Base-by-base conservation (phyloP, 2,888 invertebrate genomes). In the Machimus rusticus region DNA sequence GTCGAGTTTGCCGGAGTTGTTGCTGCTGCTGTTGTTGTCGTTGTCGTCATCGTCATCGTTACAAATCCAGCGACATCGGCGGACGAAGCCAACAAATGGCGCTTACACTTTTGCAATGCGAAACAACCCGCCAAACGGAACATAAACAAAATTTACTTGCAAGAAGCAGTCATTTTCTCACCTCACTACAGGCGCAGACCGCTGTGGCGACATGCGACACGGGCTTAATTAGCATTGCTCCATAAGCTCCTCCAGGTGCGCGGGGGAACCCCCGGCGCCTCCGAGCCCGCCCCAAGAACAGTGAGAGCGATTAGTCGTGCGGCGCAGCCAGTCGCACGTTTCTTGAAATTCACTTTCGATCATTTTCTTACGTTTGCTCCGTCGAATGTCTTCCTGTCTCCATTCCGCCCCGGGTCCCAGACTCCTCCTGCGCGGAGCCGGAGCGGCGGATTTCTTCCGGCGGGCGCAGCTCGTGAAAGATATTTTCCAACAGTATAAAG, bases 271-370 rank as follows among this genome's bases (percentile, higher is more conserved):
- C 43, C 43, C 39, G 23, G 19, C 43, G 8, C 23, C 78, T 23
- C n/a, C 23, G 37, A 16, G 78, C 43, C 78, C 46, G 19, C 78
- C 37, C 28, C 8, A 78, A 78, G 78, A 78, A 78, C 78, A 78
- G 19, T 77, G 19, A 66, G 19, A 23, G 66, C 66, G 19, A 66
- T 66, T 66, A 78, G 19, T 5, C n/a, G 39, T 8, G 19, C 9
- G 39, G 19, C 78, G 43, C n/a, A 78, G 43, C 9, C 78, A 78
- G 43, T 19, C 23, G 23, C 78, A 78, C 66, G 66, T 55, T 81
- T 81, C 46, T 51, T 34, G 34, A 81, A 81, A 51, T 31, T 81
- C 81, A 81, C 81, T 81, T 81, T 81, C 81, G 81, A 34, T 81
- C 55, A 81, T 23, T 81, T 81, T 81, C 31, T 81, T 51, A 31